Conservation (phyloP, 2,888 invertebrate species). For the Coenonympha glycerion region DNA sequence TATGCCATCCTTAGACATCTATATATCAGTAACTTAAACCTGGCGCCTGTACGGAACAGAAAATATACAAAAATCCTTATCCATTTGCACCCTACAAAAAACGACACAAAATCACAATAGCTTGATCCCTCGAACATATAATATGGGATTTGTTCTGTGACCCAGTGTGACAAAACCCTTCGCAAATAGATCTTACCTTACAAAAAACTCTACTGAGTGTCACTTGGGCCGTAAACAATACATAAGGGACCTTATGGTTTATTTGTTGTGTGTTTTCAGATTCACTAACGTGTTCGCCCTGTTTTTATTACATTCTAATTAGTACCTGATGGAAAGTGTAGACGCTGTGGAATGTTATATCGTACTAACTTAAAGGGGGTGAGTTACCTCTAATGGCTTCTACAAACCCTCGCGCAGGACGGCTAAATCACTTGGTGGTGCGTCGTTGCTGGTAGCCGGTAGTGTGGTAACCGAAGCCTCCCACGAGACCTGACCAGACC, state of each 20-base stretch:
- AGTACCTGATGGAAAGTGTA: no score
- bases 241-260: background rate
- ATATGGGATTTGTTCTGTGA: background rate
- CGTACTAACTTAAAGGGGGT: no score
- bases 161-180: conserved; percentile 1
- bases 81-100: conserved; percentile 1
- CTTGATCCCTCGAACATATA: background rate
- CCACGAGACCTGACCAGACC: no score
- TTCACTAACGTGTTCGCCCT: background rate
- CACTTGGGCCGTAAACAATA: background rate
- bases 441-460: no score
- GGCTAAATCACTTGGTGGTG: no score
- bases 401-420: no score
- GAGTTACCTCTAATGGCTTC: no score
- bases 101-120: background rate
- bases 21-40: background rate
- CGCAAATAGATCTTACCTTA: background rate
- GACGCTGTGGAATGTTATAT: no score
- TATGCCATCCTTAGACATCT: no score
- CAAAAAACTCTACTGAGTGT: background rate
- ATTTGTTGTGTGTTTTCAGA: background rate
- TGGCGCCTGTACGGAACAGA: background rate
- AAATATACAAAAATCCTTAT: background rate
- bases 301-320: no score
- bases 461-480: no score